Base-by-base conservation (phyloP, 2,797 vertebrate species). In the Danio aesculapii region DNA sequence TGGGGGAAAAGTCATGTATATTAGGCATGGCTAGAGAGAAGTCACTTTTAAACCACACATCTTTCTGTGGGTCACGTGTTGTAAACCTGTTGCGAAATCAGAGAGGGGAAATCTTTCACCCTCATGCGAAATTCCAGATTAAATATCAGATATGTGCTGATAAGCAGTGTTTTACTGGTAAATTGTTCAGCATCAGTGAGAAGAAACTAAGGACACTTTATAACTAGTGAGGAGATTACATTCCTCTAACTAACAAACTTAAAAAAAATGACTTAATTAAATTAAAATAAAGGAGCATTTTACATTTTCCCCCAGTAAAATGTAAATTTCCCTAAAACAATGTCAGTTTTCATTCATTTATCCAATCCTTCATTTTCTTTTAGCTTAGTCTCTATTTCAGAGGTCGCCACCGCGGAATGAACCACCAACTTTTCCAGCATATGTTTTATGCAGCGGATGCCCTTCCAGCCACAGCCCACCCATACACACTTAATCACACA, bases 21-120 rank as follows among this genome's bases (percentile, higher is more conserved):
- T 30, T 53, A 43, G 43, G 10, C 50, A 55, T 14, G 43, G 68
- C 68, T 71, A 55, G 6, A 43, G 52, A 71, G 50, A 71, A 19
- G 50, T 43, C 17, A 52, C 50, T 55, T 17, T 52, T 3, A 43
- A 71, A 71, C n/a, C 52, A 13, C 50, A 30, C 16, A 55, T 39
- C 16, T 39, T 53, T 70, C 47, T 39, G 47, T 39, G 4, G 0
- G 6, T 55, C 10, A 53, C 58, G 50, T 16, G 10, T 43, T 52
- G 68, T 53, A 8, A 41, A 12, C 21, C 8, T 9, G 1, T 55
- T 55, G 30, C 1, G 10, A 55, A 70, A 53, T 17, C 6, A 5
- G 2, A 4, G 6, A n/a, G 58, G 58, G 58, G 58, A 61, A 61
- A 61, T 61, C 21, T 61, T 39, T 61, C 21, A 1, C 12, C 21